Conservation (phyloP, 2,888 invertebrate genomes). For the Aphrophora alni region DNA sequence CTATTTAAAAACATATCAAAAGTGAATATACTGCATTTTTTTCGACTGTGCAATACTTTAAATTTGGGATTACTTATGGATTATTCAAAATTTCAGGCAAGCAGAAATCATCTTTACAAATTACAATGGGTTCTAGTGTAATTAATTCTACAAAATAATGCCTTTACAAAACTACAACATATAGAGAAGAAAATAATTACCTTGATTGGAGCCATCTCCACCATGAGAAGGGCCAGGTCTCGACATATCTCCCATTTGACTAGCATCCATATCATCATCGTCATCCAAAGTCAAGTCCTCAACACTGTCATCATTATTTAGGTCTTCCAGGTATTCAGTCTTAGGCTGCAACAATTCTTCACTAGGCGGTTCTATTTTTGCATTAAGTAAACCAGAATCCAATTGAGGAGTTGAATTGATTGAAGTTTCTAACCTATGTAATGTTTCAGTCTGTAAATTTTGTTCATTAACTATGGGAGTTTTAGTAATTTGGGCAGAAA, state of each 20-base stretch:
- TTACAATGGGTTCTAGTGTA: background rate
- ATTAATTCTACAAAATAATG: no score
- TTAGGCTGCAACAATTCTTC: conserved; percentile 68
- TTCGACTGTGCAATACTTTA: no score
- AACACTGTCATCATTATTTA: conserved; percentile 73
- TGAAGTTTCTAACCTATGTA: conserved; percentile 34
- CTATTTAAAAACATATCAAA: background rate
- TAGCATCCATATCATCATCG: conserved; percentile 69
- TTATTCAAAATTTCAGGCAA: no score
- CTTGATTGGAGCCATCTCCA: conserved; percentile 67
- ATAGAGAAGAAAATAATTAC: conserved; percentile 60
- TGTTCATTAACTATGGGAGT: conserved; percentile 39
- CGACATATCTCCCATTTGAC: conserved; percentile 68
- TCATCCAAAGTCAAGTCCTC: conserved; percentile 79
- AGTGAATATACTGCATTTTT: no score
- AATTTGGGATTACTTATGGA: no score
- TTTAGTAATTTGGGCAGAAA: conserved; percentile 55
- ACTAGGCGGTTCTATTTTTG: conserved; percentile 48
- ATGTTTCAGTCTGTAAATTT: conserved; percentile 40
- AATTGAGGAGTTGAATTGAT: conserved; percentile 29
- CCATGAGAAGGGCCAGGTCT: conserved; percentile 69
- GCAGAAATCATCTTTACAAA: no score
- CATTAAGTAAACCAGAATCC: conserved; percentile 45
- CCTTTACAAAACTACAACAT: no score
- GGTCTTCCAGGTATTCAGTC: conserved; percentile 75